Conservation (phyloP, 2,888 invertebrate species). For the Drosophila suboccidentalis region DNA sequence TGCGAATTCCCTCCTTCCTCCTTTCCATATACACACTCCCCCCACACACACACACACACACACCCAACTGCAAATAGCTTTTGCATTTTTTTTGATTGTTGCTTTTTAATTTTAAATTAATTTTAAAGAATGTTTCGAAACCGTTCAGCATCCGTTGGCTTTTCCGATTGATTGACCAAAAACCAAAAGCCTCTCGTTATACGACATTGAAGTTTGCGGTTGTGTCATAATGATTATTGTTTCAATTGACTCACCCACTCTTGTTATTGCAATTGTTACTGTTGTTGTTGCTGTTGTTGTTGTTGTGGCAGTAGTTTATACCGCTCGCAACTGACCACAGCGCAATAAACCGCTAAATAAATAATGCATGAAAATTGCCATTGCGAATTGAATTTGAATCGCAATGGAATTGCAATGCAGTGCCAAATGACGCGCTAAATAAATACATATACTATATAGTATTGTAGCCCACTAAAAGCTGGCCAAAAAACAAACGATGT, state of each 20-base stretch:
- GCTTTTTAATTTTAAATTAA: conserved; percentile 38
- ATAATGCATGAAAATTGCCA: conserved; percentile 64
- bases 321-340: conserved; percentile 60
- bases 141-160: conserved; percentile 25
- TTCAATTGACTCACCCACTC: conserved; percentile 15
- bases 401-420: conserved; percentile 18
- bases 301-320: conserved; percentile 31
- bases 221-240: conserved; percentile 60
- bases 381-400: conserved; percentile 58
- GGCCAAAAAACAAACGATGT: conserved; percentile 21
- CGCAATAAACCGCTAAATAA: conserved; percentile 75
- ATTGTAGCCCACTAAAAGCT: conserved; percentile 16
- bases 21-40: conserved; percentile 5
- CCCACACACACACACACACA: background rate
- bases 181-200: conserved; percentile 28
- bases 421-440: conserved; percentile 29
- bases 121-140: conserved; percentile 37
- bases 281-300: conserved; percentile 12
- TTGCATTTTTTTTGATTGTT: conserved; percentile 1
- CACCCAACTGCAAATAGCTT: conserved; percentile 37
- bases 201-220: conserved; percentile 65
- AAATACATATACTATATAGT: conserved; percentile 9
- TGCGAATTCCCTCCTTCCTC: conserved; percentile 43
- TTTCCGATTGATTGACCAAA: conserved; percentile 57
- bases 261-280: background rate